phyloP scores from a whole-genome alignment of 2,888 invertebrate species.

The Lamproptera curius region DNA sequence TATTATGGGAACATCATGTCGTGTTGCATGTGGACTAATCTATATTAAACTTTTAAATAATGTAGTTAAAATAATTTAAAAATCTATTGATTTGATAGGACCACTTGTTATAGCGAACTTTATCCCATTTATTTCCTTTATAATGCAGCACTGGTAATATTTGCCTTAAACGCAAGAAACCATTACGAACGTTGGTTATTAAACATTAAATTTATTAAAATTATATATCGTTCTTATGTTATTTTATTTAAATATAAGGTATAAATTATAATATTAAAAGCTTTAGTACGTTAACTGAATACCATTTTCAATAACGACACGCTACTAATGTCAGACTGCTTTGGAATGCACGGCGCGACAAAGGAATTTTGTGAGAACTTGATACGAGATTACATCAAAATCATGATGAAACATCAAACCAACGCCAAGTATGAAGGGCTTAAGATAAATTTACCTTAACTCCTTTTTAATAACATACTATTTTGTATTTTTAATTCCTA shows the following conservation, averaged over 20 bases:
- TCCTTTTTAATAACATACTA: constrained; percentile 5
- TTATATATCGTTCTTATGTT: too few species aligned
- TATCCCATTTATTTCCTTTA: too few species aligned
- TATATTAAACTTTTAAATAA: too few species aligned
- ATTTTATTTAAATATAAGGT: background rate
- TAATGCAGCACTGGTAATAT: too few species aligned
- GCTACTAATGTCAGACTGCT: constrained; percentile 4
- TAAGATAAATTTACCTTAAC: constrained; percentile 11
- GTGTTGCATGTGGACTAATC: too few species aligned
- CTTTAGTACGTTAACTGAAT: constrained; percentile 6
- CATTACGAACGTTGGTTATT: too few species aligned
- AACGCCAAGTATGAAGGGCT: constrained; percentile 26
- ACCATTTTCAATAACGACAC: constrained; percentile 1
- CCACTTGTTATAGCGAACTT: too few species aligned
- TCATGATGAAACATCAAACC: constrained; percentile 37
- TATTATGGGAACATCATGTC: too few species aligned
- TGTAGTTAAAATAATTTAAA: too few species aligned
- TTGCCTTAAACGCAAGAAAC: too few species aligned
- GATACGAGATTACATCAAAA: constrained; percentile 22
- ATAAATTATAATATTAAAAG: background rate
- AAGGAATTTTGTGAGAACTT: constrained; percentile 22
- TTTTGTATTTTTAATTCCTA: background rate
- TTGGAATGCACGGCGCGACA: constrained; percentile 11
- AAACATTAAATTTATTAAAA: too few species aligned
- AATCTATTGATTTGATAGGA: too few species aligned